These are phyloP conservation scores for Heterohyrax brucei DNA, from an alignment of 2,797 vertebrate genomes.

Conservation along the genomic window DNA sequence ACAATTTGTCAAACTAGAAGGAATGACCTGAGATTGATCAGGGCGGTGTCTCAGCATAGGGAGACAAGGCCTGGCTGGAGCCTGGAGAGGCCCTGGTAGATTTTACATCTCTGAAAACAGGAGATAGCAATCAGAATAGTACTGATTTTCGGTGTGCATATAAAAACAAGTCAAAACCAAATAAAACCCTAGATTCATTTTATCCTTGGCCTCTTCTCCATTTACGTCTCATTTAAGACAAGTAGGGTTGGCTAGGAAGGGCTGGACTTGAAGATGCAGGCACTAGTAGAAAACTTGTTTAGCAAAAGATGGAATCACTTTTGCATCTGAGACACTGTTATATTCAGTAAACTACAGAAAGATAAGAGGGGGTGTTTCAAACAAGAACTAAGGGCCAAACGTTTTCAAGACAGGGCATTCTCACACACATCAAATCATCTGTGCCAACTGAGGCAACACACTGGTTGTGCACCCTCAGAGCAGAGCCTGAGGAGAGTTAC, in stretches of 20 bases:
- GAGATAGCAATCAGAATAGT: conserved; percentile 85
- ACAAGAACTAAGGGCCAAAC: conserved; percentile 22
- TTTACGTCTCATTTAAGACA: conserved; percentile 40
- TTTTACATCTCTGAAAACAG: conserved; percentile 77
- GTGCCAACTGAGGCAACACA: not conserved
- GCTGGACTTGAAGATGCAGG: conserved; percentile 31
- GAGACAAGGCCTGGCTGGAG: conserved; percentile 44
- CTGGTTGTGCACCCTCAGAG: not conserved
- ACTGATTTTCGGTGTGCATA: conserved; percentile 81
- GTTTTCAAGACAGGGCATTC: not conserved
- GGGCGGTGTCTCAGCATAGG: conserved; percentile 60
- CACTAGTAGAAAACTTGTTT: conserved; percentile 63
- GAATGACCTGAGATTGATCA: conserved; percentile 72
- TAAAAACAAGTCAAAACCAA: conserved; percentile 83
- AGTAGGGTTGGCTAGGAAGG: conserved; percentile 66
- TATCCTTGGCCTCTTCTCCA: conserved; percentile 52
- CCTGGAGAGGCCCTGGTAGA: conserved; percentile 51
- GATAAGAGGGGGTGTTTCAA: conserved; percentile 52
- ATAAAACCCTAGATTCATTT: conserved; percentile 80
- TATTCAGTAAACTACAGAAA: conserved; percentile 40
- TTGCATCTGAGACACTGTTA: conserved; percentile 9
- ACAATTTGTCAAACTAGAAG: conserved; percentile 79
- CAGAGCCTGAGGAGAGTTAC: not conserved
- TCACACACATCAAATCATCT: conserved; percentile 40
- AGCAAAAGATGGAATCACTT: conserved; percentile 49